Evolutionary conservation across 2,113 vertebrate genomes (phyloP).

Genomic region (Cardinalis cardinalis): DNA sequence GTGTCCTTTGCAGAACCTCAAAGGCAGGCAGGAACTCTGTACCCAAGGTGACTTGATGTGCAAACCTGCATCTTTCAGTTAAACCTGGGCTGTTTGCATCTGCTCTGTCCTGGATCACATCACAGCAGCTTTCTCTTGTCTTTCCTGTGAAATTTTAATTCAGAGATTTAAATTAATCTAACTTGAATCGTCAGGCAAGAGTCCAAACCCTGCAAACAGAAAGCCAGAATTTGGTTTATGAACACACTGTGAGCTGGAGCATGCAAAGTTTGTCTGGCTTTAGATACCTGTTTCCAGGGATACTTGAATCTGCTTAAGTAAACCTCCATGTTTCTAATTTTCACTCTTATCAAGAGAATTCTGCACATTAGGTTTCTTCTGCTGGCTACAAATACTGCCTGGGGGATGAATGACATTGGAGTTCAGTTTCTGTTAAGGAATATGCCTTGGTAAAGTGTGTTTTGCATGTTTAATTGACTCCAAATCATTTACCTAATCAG

Average conservation of each 20-base stretch:
- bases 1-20: not conserved
- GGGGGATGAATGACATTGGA: not conserved
- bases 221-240: not conserved
- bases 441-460: not conserved
- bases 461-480: not conserved
- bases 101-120: not conserved
- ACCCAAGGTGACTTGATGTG: rapidly evolving
- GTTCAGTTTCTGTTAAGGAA: not conserved
- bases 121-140: not conserved
- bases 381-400: not conserved
- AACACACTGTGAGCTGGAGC: not conserved
- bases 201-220: not conserved
- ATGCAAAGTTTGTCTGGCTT: not conserved
- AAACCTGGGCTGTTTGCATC: not conserved
- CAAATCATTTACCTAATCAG: not conserved
- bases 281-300: conserved; percentile 31
- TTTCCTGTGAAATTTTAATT: not conserved
- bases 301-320: not conserved
- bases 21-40: not conserved
- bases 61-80: not conserved
- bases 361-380: not conserved
- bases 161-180: not conserved
- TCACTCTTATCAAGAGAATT: not conserved
- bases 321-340: not conserved
- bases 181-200: not conserved